These are phyloP conservation scores for Cyphomyrmex costatus DNA, from an alignment of 1,140 invertebrate species.

Conservation along the genomic window DNA sequence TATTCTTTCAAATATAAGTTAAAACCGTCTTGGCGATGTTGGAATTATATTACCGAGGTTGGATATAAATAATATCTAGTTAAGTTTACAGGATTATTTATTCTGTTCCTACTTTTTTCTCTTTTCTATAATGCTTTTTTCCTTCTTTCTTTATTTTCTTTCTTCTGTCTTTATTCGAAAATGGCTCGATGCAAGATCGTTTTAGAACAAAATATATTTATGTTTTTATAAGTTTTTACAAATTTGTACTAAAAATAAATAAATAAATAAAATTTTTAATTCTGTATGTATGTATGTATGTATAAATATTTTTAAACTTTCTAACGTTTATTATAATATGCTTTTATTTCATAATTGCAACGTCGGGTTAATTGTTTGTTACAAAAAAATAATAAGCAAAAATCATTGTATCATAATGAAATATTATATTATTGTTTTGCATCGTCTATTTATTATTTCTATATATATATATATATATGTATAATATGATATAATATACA, in stretches of 20 bases:
- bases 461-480: not conserved
- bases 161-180: not conserved
- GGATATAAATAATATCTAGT: slow-evolving; percentile 13
- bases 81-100: slow-evolving; percentile 29
- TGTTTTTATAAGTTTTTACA: not conserved
- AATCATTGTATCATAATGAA: not conserved
- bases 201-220: not conserved
- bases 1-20: slow-evolving; percentile 14
- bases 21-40: not conserved
- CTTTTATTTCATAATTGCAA: not conserved
- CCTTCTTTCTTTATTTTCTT: not conserved
- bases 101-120: not conserved
- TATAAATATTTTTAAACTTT: not conserved
- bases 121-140: not conserved
- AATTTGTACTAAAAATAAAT: not conserved
- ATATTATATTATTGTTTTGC: not conserved
- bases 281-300: not conserved
- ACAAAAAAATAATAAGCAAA: not conserved
- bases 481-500: no score
- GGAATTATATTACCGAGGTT: slow-evolving; percentile 30
- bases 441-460: not conserved
- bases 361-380: not conserved
- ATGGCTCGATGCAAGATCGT: not conserved
- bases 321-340: not conserved
- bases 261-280: not conserved